Evolutionary conservation across 53 echinoderm and acorn worm genomes (phyloP), one percentile per base, ranked within the genome.

Genomic region (Mesocentrotus franciscanus): DNA sequence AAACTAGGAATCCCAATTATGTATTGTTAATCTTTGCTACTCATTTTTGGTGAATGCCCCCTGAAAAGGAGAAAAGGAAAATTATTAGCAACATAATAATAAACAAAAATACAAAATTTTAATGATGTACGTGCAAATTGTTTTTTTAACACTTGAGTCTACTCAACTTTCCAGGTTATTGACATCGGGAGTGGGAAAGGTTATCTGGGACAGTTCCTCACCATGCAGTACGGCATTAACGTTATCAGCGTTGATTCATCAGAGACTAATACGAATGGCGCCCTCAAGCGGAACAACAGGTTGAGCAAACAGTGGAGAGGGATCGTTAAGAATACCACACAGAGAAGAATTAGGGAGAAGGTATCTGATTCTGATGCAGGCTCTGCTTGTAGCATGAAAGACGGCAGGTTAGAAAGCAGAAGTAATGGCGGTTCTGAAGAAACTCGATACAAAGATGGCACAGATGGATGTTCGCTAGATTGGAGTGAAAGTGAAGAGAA

Each of bases 151-250:
- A n/a, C n/a, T n/a, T 18, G 12, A 49, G 7, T 62, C 62, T 18
- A 62, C 75, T 85, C 49, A 26, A 85, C 58, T 58, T 58, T 49
- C 2, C 87, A 99, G 99, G 96, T 99, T 60, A 92, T 99, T 49
- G 99, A 99, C 79, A 96, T 99, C 66, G 99, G 99, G 22, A 99
- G 99, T 97, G 99, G 99, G 42, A 99, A 99, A 92, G 99, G 99
- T 7, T 99, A 99, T 71, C 99, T 99, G 16, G 97, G 99, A 34
- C 97, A 99, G 71, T 96, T 96, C 62, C 96, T 99, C 34, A 68
- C 97, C 17, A 71, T 85, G 55, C 97, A 98, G 85, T 95, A 97
- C 95, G 97, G 96, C 60, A 90, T 99, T 33, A 94, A 95, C 78
- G 99, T 99, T 2, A 92, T 97, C 61, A 98, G 99, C 15, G 97